Conservation (phyloP, 2,797 vertebrate species). For the Poeciliopsis gracilis region DNA sequence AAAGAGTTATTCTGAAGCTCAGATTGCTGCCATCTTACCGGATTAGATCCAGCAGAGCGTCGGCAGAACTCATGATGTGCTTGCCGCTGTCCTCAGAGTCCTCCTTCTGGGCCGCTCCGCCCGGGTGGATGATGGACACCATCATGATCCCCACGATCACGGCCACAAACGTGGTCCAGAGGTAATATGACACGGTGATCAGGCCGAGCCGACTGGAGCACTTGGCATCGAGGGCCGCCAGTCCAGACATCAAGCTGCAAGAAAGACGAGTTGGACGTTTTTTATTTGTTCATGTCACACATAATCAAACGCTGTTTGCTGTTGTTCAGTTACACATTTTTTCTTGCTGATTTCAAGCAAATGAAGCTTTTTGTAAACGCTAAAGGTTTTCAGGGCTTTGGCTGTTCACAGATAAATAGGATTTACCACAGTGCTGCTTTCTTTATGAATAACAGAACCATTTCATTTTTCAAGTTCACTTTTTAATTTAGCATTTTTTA, state of each 20-base stretch:
- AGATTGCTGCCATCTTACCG: constrained; percentile 78
- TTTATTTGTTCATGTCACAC: background rate
- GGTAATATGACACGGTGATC: constrained; percentile 94
- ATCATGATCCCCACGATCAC: constrained; percentile 95
- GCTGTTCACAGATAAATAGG: background rate
- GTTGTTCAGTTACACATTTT: background rate
- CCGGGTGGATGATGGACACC: constrained; percentile 95
- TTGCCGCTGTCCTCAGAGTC: constrained; percentile 88
- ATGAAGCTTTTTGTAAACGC: background rate
- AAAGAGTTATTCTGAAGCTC: too few species aligned
- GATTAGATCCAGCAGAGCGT: constrained; percentile 94
- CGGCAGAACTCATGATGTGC: constrained; percentile 94
- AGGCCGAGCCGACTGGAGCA: constrained; percentile 94
- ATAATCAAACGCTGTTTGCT: background rate
- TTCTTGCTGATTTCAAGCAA: background rate
- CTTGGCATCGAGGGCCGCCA: constrained; percentile 94
- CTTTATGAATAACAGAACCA: background rate
- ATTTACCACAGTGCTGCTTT: background rate
- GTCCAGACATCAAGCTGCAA: constrained; percentile 92
- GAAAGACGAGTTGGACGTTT: constrained; percentile 22
- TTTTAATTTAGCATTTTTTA: background rate
- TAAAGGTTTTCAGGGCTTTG: background rate
- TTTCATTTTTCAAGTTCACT: background rate
- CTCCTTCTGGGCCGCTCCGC: constrained; percentile 93
- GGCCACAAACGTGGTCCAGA: constrained; percentile 97